phyloP scores from a whole-genome alignment of 2,113 vertebrate species.

The Scolopax mira region DNA sequence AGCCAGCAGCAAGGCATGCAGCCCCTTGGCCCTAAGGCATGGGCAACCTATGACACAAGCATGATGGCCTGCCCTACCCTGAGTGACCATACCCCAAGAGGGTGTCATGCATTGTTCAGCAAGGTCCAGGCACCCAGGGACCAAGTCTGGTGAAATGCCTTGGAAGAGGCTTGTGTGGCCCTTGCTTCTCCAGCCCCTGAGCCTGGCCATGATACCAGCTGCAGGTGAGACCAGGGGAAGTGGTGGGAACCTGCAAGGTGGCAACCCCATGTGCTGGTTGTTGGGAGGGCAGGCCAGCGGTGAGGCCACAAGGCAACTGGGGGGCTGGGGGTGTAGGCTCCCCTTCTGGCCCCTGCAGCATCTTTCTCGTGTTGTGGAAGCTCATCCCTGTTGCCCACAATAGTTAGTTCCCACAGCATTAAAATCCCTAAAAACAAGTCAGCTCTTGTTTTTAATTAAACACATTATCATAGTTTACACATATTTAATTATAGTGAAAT shows the following conservation, averaged over 20 bases:
- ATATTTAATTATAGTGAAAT: background rate
- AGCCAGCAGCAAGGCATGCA: too few species aligned
- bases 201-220: fast-evolving
- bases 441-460: background rate
- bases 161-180: background rate
- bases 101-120: background rate
- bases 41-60: background rate
- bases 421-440: background rate
- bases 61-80: background rate
- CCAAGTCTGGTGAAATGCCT: background rate
- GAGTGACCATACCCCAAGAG: fast-evolving
- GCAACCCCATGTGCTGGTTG: fast-evolving
- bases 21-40: fast-evolving
- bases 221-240: background rate
- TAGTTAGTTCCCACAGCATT: background rate
- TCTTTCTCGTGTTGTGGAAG: background rate
- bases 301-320: background rate
- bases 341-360: background rate
- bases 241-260: background rate
- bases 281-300: fast-evolving
- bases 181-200: background rate
- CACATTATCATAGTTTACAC: background rate
- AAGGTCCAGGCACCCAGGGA: background rate
- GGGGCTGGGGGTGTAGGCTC: too few species aligned
- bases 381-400: background rate